phyloP scores from a whole-genome alignment of 2,113 vertebrate species.

The Poecile atricapillus region DNA sequence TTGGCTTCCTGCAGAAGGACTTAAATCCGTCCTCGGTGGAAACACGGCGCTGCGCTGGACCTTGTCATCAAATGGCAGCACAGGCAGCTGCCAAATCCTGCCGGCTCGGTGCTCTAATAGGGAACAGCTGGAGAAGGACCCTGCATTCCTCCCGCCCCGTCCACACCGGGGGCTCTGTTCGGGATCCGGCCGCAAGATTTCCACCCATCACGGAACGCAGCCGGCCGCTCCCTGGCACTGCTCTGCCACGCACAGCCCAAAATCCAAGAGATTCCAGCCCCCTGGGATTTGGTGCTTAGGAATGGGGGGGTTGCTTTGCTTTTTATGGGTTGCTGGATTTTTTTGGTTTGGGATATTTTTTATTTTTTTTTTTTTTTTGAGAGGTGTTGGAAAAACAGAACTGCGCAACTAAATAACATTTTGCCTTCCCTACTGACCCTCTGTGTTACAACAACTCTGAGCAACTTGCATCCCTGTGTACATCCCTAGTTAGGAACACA shows the following conservation, averaged over 20 bases:
- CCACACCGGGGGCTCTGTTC: conserved; percentile 74
- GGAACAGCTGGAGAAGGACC: conserved; percentile 75
- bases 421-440: neutral
- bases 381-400: neutral
- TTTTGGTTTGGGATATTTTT: neutral
- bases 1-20: conserved; percentile 15
- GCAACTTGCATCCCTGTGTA: rapidly evolving
- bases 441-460: neutral
- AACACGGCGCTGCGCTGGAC: conserved; percentile 24
- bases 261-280: neutral
- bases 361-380: neutral
- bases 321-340: neutral
- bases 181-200: conserved; percentile 49
- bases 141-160: conserved; percentile 65
- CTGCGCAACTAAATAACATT: neutral
- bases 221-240: neutral
- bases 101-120: conserved; percentile 64
- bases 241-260: neutral
- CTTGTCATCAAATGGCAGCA: conserved; percentile 67
- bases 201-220: conserved; percentile 15
- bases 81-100: conserved; percentile 65
- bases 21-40: neutral
- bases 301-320: rapidly evolving
- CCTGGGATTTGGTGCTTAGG: neutral
- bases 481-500: rapidly evolving